These are phyloP conservation scores for Heliconius hermathena DNA, from an alignment of 1,140 invertebrate genomes.

Conservation along the genomic window DNA sequence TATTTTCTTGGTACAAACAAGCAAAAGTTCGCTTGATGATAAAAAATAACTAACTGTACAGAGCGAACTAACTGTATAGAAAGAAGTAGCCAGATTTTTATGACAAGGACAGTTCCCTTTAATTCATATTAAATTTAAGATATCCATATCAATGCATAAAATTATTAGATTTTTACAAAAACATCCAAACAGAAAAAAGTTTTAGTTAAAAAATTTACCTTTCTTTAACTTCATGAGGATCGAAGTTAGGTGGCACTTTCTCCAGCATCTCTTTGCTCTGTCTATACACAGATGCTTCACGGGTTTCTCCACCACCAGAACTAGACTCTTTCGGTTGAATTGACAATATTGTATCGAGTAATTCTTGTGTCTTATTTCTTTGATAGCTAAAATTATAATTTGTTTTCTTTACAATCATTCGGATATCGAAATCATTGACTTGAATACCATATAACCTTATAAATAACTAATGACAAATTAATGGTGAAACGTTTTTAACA, in stretches of 20 bases:
- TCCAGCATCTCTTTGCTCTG: slow-evolving; percentile 96
- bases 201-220: slow-evolving; percentile 66
- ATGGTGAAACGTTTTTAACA: too few relatives aligned
- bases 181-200: background rate
- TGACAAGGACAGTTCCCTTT: background rate
- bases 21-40: background rate
- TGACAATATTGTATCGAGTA: slow-evolving; percentile 95
- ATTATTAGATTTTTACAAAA: too few relatives aligned
- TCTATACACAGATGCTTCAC: slow-evolving; percentile 94
- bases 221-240: slow-evolving; percentile 95
- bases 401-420: too few relatives aligned
- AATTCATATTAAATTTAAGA: background rate
- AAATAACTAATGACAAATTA: too few relatives aligned
- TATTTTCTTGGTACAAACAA: background rate
- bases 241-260: slow-evolving; percentile 95
- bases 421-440: too few relatives aligned
- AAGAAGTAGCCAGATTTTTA: background rate
- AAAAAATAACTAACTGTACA: background rate
- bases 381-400: slow-evolving; percentile 83
- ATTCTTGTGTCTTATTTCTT: slow-evolving; percentile 95
- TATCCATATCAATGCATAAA: too few relatives aligned
- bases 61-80: background rate
- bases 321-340: slow-evolving; percentile 98
- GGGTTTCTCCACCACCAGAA: slow-evolving; percentile 90
- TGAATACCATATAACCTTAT: too few relatives aligned